Percentiles rank a stretch among this genome's conserved stretches.
Conservation (phyloP, 2,888 invertebrate species). For the Dryobota labecula region DNA sequence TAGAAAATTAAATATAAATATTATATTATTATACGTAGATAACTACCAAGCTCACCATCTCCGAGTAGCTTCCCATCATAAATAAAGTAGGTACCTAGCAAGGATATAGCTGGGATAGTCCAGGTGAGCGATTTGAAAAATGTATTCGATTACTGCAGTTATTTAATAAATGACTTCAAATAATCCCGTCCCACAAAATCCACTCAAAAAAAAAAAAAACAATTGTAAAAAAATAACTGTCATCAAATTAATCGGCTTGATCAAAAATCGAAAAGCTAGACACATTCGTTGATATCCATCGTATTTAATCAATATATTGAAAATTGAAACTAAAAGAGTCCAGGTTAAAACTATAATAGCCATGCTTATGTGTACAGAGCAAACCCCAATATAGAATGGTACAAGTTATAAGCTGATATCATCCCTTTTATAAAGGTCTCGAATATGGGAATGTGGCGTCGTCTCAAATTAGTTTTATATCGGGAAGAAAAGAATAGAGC, state of each 20-base stretch:
- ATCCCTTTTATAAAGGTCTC: neutral
- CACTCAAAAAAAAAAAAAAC: slow-evolving; percentile 11
- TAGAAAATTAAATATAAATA: too few species aligned
- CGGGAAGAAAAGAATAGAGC: neutral
- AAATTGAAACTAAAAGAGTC: slow-evolving; percentile 76
- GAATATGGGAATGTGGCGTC: neutral
- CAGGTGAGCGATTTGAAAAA: neutral
- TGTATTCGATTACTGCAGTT: neutral
- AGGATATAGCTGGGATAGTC: neutral
- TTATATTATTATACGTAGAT: too few species aligned
- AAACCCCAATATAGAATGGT: slow-evolving; percentile 64
- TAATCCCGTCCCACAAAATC: neutral
- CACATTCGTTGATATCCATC: slow-evolving; percentile 34
- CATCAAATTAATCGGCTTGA: slow-evolving; percentile 14
- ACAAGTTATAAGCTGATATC: slow-evolving; percentile 26
- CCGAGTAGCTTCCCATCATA: too few species aligned
- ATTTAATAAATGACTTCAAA: neutral
- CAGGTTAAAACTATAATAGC: slow-evolving; percentile 72
- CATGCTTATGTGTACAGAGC: slow-evolving; percentile 76
- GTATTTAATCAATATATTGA: slow-evolving; percentile 71
- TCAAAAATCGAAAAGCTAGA: slow-evolving; percentile 14
- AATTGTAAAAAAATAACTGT: neutral
- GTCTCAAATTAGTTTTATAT: neutral
- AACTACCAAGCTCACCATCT: too few species aligned
- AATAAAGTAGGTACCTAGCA: neutral